These are phyloP conservation scores for Glossosoma conforme DNA, from an alignment of 1,140 invertebrate species.

Conservation along the genomic window DNA sequence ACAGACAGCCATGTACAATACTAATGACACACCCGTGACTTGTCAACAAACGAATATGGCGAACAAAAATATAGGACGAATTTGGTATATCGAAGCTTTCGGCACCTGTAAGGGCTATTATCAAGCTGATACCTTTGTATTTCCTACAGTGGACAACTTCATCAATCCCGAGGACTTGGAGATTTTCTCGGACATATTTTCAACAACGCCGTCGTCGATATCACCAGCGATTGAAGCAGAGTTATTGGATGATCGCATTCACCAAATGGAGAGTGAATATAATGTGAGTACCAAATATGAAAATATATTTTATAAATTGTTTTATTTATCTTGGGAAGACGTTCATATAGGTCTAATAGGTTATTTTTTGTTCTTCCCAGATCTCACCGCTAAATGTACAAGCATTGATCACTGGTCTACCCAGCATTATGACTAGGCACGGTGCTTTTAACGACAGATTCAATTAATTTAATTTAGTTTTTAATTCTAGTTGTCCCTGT, in stretches of 20 bases:
- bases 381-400: conserved; percentile 2
- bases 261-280: background rate
- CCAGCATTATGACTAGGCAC: too few species aligned
- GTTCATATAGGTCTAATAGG: background rate
- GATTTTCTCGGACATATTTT: conserved; percentile 7
- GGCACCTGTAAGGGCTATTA: too few species aligned
- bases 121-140: too few species aligned
- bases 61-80: too few species aligned
- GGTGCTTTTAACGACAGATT: too few species aligned
- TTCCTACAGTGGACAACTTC: conserved; percentile 24
- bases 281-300: background rate
- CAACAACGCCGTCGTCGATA: background rate
- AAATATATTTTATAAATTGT: background rate
- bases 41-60: too few species aligned
- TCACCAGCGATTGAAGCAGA: background rate
- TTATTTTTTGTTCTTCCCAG: background rate
- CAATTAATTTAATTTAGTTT: too few species aligned
- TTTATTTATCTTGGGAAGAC: background rate
- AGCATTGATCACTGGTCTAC: too few species aligned
- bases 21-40: too few species aligned
- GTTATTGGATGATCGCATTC: background rate
- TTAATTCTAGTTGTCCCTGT: too few species aligned
- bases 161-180: conserved; percentile 27
- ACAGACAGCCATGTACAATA: too few species aligned
- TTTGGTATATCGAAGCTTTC: too few species aligned